Evolutionary conservation across 1,140 invertebrate genomes (phyloP).

Genomic region (Schlechtendalia chinensis): DNA sequence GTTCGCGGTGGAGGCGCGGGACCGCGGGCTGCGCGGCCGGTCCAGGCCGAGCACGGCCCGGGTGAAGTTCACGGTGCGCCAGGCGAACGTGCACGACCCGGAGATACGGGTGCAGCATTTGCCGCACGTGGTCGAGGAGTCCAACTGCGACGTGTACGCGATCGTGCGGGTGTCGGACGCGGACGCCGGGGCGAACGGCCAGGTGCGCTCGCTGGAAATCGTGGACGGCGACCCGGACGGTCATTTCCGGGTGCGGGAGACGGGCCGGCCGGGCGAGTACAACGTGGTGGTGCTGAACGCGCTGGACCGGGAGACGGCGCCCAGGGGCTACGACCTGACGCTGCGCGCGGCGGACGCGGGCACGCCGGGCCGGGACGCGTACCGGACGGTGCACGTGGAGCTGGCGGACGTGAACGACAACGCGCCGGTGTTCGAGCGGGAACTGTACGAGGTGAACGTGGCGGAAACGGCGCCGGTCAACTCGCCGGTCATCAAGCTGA

Average conservation of each 20-base stretch:
- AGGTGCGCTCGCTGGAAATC: constrained; percentile 80
- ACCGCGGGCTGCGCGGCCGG: constrained; percentile 70
- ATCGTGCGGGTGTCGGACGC: constrained; percentile 80
- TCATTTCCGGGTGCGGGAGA: constrained; percentile 73
- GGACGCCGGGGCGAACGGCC: constrained; percentile 79
- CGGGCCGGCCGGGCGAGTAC: constrained; percentile 61
- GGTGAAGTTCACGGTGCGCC: constrained; percentile 74
- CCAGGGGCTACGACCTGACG: constrained; percentile 82
- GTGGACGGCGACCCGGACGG: constrained; percentile 84
- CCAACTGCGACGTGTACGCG: constrained; percentile 83
- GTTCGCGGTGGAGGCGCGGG: constrained; percentile 76
- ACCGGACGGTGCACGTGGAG: constrained; percentile 72
- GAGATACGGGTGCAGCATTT: constrained; percentile 77
- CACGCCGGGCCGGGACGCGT: constrained; percentile 71
- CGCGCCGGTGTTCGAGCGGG: constrained; percentile 81
- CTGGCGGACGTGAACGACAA: constrained; percentile 83
- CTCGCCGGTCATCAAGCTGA: constrained; percentile 81
- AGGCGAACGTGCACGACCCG: constrained; percentile 83
- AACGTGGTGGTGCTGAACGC: constrained; percentile 74
- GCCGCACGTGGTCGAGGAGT: constrained; percentile 79
- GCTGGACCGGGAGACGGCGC: constrained; percentile 72
- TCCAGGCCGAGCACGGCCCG: constrained; percentile 68
- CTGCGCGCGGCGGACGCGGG: constrained; percentile 81
- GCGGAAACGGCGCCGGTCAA: constrained; percentile 85
- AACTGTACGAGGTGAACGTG: constrained; percentile 83